These are phyloP conservation scores for Shinisaurus crocodilurus DNA, from an alignment of 2,113 vertebrate species.

Conservation along the genomic window DNA sequence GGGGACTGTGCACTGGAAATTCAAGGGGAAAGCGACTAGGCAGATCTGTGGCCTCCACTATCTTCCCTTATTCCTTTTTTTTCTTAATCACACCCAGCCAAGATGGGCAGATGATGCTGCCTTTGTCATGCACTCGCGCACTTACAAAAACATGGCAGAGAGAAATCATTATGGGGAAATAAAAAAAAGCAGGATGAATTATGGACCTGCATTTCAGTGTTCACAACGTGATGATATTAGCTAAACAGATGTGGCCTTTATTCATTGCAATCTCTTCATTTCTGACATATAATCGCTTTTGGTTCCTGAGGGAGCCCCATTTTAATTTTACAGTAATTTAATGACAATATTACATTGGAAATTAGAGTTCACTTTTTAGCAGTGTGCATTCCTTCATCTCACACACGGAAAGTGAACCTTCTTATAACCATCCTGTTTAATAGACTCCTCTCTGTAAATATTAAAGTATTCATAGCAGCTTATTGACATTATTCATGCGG, in stretches of 20 bases:
- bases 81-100: not conserved
- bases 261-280: conserved; percentile 8
- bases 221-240: not conserved
- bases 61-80: not conserved
- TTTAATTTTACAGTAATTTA: conserved; percentile 68
- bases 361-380: conserved; percentile 53
- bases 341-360: conserved; percentile 51
- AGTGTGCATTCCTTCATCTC: conserved; percentile 38
- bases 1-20: too few relatives aligned
- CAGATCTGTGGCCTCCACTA: not conserved
- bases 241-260: conserved; percentile 20
- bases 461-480: conserved; percentile 1
- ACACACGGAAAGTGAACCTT: conserved; percentile 18
- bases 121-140: not conserved
- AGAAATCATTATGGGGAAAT: not conserved
- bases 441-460: conserved; percentile 14
- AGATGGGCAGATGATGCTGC: too few relatives aligned
- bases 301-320: conserved; percentile 50
- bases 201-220: not conserved
- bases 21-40: not conserved
- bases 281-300: conserved; percentile 22
- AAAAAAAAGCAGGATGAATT: not conserved
- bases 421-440: conserved; percentile 38
- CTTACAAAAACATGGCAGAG: not conserved
- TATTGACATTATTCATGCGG: not conserved